A percentile compares a stretch with the other conserved stretches of the same genome.
phyloP scores from a whole-genome alignment of 1,140 invertebrate species.

The Radopholus similis region DNA sequence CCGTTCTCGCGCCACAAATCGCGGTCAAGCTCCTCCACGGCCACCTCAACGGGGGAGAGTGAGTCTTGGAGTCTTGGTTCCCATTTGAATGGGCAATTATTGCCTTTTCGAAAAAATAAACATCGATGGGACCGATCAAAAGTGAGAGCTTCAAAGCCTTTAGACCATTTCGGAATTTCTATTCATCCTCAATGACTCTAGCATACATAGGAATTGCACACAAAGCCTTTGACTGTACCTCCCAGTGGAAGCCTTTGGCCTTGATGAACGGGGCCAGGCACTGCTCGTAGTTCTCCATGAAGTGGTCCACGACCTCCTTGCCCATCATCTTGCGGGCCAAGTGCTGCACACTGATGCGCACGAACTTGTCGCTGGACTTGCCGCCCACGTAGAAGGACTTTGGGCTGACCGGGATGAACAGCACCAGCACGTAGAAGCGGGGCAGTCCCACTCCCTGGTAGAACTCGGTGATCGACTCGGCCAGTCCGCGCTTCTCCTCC shows the following conservation, averaged over 20 bases:
- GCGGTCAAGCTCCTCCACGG: slow-evolving; percentile 6
- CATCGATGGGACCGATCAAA: no score
- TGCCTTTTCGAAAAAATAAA: no score
- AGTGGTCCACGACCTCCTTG: background rate
- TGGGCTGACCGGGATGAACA: slow-evolving; percentile 19
- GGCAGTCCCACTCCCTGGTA: slow-evolving; percentile 15
- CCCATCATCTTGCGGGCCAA: slow-evolving; percentile 4
- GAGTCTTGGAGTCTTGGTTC: no score
- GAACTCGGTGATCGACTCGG: slow-evolving; percentile 26
- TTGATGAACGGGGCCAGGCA: slow-evolving; percentile 21
- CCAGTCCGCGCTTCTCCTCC: slow-evolving; percentile 21
- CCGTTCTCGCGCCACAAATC: slow-evolving; percentile 24
- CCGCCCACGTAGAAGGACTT: slow-evolving; percentile 4
- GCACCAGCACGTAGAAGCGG: slow-evolving; percentile 17
- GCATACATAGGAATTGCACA: no score
- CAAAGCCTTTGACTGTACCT: slow-evolving; percentile 4
- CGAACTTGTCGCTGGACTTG: slow-evolving; percentile 21
- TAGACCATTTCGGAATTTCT: no score
- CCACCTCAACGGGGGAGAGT: slow-evolving; percentile 16
- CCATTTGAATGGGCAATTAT: no score
- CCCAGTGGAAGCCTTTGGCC: slow-evolving; percentile 12
- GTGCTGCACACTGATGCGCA: slow-evolving; percentile 18
- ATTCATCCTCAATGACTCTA: no score
- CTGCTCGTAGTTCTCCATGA: slow-evolving; percentile 10
- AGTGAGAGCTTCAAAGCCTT: no score